Conservation (phyloP, 2,888 invertebrate genomes). For the Schizaphis graminum region DNA sequence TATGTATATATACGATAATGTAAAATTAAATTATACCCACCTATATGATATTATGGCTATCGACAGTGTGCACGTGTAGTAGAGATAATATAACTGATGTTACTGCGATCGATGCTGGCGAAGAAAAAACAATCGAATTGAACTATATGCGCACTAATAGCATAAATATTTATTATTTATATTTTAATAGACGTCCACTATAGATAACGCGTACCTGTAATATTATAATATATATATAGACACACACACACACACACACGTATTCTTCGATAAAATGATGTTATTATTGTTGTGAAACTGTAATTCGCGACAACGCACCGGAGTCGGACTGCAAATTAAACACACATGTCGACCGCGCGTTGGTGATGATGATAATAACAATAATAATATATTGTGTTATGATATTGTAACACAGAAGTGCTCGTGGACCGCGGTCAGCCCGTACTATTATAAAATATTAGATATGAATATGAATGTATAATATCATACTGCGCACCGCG, state of each 20-base stretch:
- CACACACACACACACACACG: no score
- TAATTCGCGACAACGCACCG: not conserved
- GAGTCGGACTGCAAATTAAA: not conserved
- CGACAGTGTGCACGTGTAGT: not conserved
- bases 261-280: not conserved
- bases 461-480: no score
- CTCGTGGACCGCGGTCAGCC: no score
- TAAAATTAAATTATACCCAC: not conserved
- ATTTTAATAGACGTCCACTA: no score
- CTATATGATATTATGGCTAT: not conserved
- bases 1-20: not conserved
- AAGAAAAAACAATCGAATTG: not conserved
- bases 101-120: not conserved
- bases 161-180: no score
- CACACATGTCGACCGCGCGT: not conserved
- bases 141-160: no score
- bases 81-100: not conserved
- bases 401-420: no score
- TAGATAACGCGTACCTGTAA: not conserved
- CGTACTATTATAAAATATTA: no score
- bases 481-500: not conserved
- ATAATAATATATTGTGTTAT: no score
- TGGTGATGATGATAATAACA: not conserved
- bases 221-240: not conserved
- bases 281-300: not conserved